phyloP scores from a whole-genome alignment of 2,113 vertebrate genomes.

The Peromyscus maniculatus region DNA sequence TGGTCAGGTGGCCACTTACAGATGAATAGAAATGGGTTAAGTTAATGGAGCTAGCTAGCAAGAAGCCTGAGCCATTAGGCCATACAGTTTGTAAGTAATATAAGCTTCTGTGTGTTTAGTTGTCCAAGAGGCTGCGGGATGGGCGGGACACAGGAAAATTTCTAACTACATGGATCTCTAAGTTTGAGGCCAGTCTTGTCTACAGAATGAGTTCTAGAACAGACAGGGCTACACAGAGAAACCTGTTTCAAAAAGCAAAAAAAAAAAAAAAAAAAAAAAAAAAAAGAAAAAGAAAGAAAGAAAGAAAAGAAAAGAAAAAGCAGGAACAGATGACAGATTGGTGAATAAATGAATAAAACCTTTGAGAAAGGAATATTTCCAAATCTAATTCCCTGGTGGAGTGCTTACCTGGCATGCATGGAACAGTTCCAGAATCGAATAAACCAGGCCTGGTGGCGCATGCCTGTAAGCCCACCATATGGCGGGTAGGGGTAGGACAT shows the following conservation, averaged over 20 bases:
- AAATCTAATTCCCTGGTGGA: slow-evolving; percentile 19
- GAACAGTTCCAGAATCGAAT: neutral
- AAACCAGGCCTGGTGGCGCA: neutral
- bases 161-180: neutral
- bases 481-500: neutral
- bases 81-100: too few species aligned
- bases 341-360: slow-evolving; percentile 40
- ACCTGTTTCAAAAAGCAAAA: neutral
- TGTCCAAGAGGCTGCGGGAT: too few species aligned
- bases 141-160: too few species aligned
- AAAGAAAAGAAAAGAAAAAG: neutral
- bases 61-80: too few species aligned
- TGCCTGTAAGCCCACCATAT: too few species aligned
- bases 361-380: neutral
- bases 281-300: neutral
- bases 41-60: too few species aligned
- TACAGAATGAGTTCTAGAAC: neutral
- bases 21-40: too few species aligned
- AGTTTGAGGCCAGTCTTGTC: neutral
- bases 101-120: too few species aligned
- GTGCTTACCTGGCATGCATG: neutral
- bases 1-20: too few species aligned
- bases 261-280: neutral
- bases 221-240: neutral
- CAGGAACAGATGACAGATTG: neutral